Base-by-base conservation (phyloP, 64 coral and sea anemone species). In the Actinia tenebrosa region DNA sequence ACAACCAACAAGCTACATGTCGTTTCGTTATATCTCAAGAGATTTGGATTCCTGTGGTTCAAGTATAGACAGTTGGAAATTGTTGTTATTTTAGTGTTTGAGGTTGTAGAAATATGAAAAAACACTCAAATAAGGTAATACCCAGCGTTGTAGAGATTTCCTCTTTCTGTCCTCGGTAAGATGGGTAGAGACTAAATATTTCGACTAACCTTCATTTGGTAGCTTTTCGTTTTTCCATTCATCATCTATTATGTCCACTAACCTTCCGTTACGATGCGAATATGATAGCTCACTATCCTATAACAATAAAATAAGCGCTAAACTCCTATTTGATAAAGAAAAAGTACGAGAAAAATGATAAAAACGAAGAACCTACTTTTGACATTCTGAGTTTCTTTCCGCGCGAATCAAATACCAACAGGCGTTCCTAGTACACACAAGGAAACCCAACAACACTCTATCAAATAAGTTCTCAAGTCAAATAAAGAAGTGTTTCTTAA, bases 271-370 rank as follows among this genome's bases (percentile, higher is more conserved):
- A 23, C 91, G 84, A 83, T 96, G 91, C 14, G 91, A 87, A 61
- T 80, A 90, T 20, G 89, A 90, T 20, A 92, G 56, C 82, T 96
- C 94, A 69, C 94, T 93, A 72, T 96, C 94, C 94, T 96, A 23
- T 10, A 80, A 90, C 22, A 47, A 16, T 16, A 90, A 53, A 69
- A 10, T 71, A 43, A 83, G 22, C 16, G 3, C 2, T 44, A 79
- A 17, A 45, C 7, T 10, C 50, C 6, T 47, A 5, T 19, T 46
- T 6, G 20, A 37, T 0, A 47, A 46, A 14, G 10, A 14, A 13
- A 30, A 27, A 75, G 2, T 7, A 5, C 19, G 22, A 42, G 0
- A 42, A 81, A 81, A 81, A 81, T 22, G 79, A 81, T n/a, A 37
- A 81, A 81, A 81, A 50, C 46, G 69, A 81, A 16, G 79, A 6